phyloP scores from a whole-genome alignment of 2,888 invertebrate species.

The Machimus atricapillus region DNA sequence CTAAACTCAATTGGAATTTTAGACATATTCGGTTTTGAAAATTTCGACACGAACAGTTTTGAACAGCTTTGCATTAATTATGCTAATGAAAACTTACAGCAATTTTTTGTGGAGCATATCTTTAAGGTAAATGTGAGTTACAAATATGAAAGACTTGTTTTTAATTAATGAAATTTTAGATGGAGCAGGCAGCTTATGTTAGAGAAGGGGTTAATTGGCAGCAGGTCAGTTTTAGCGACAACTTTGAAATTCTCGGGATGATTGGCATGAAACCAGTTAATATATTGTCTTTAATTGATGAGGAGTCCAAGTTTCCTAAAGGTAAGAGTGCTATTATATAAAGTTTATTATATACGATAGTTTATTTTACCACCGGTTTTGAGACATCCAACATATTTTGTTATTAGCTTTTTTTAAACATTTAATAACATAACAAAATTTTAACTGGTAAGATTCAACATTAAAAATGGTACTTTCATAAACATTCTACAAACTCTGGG shows the following conservation, averaged over 20 bases:
- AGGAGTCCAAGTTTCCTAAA: conserved; percentile 86
- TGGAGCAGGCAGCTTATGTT: conserved; percentile 93
- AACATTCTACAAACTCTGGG: too few relatives aligned
- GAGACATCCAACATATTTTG: too few relatives aligned
- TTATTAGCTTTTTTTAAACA: too few relatives aligned
- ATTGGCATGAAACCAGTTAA: conserved; percentile 88
- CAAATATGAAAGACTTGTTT: background rate
- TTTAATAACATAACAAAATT: too few relatives aligned
- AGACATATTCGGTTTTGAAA: conserved; percentile 98
- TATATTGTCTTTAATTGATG: conserved; percentile 90
- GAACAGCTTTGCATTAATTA: conserved; percentile 97
- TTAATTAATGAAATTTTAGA: conserved; percentile 51
- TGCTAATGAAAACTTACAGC: conserved; percentile 95
- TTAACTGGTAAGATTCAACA: too few relatives aligned
- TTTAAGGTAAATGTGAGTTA: conserved; percentile 70
- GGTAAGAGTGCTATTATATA: conserved; percentile 48
- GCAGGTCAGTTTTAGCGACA: conserved; percentile 90
- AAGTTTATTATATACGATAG: too few relatives aligned
- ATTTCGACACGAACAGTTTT: conserved; percentile 89
- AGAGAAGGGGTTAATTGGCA: conserved; percentile 90
- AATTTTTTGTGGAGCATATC: conserved; percentile 94
- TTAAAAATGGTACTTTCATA: too few relatives aligned
- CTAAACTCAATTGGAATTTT: conserved; percentile 84
- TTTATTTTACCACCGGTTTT: too few relatives aligned
- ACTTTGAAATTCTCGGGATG: conserved; percentile 88